These are phyloP conservation scores for Sinosuthora webbiana DNA, from an alignment of 2,113 vertebrate genomes.

Conservation along the genomic window DNA sequence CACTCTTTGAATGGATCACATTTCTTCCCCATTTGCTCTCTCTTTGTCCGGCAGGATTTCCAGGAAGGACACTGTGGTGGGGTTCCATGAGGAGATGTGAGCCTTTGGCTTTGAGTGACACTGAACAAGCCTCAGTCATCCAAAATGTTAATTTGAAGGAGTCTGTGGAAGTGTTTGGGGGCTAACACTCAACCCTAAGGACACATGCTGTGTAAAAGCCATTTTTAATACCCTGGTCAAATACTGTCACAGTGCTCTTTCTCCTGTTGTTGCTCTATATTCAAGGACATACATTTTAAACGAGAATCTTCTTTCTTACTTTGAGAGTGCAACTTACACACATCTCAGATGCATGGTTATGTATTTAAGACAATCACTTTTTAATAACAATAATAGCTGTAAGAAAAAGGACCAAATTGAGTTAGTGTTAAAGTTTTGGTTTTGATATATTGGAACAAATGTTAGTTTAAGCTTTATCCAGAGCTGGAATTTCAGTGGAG, in stretches of 20 bases:
- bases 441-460: background rate
- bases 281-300: background rate
- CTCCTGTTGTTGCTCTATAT: background rate
- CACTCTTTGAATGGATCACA: background rate
- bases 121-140: conserved; percentile 19
- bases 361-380: background rate
- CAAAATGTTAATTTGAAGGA: conserved; percentile 9
- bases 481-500: background rate
- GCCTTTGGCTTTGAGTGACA: conserved; percentile 1
- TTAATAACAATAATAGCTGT: background rate
- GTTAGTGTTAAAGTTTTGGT: background rate
- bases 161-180: background rate
- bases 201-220: background rate
- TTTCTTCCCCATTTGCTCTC: conserved; percentile 16
- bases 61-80: background rate
- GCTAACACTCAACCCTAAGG: background rate
- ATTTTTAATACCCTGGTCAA: background rate
- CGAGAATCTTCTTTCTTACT: background rate
- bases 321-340: background rate
- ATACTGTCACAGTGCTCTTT: background rate
- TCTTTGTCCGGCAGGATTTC: conserved; percentile 18
- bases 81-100: background rate
- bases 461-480: background rate
- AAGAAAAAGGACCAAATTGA: background rate
- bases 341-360: background rate